Evolutionary conservation across 1,140 invertebrate species (phyloP), one percentile per base, ranked within the genome.

Genomic region (Andrena cerasifolii): DNA sequence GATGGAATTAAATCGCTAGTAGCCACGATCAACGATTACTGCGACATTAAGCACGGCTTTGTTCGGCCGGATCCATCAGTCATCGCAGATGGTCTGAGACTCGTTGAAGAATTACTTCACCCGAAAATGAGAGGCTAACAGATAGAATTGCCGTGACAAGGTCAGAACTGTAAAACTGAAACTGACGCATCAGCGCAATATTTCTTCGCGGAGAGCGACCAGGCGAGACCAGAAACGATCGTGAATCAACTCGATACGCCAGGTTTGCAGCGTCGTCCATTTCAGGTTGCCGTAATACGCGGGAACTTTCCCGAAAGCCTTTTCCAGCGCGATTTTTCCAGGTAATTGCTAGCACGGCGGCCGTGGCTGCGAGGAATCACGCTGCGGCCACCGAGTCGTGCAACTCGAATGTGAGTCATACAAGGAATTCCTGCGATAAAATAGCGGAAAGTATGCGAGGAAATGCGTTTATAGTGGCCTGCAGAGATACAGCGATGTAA

Each of bases 351-450:
- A 6, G 43, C 47, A 8, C 49, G n/a, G 49, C 49, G 49, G 24
- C n/a, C n/a, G 49, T 16, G 18, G 18, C 49, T 21, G n/a, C n/a
- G 49, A 51, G 24, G 6, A 18, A 21, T 24, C 8, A 4, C 5
- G 18, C 24, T 21, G 24, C 6, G 3, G 3, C 16, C 47, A 49
- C 16, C 18, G 16, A 18, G 18, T 6, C 47, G 47, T 49, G 18
- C 4, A 71, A 59, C 70, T 78, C 59, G 72, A 54, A 78, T 72
- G 4, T 77, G 56, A 77, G n/a, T 78, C 67, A 71, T 61, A 71
- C 66, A 24, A 47, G 56, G 53, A 62, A 51, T 72, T 71, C 56
- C 36, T 71, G 28, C 16, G 36, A 3, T 24, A 12, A 24, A 26
- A 53, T 26, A 3, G 4, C 2, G 8, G 12, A 21, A 53, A 5